Conservation (phyloP, 92 coral and sea anemone genomes). For the Siderastrea radians region DNA sequence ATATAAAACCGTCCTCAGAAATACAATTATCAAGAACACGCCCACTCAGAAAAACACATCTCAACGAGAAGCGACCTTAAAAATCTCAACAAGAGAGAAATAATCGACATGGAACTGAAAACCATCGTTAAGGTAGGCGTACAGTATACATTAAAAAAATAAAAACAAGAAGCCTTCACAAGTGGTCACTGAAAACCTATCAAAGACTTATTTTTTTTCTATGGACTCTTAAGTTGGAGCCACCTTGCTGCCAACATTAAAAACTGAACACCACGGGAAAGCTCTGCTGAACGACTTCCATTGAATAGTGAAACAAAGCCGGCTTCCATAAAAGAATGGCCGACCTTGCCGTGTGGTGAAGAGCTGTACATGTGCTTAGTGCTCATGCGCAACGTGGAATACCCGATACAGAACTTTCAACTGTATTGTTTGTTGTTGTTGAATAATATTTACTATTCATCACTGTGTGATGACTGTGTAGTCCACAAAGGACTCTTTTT, state of each 20-base stretch:
- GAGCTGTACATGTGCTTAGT: neutral
- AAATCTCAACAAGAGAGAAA: neutral
- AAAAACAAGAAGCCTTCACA: neutral
- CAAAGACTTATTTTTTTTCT: too few relatives aligned
- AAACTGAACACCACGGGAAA: too few relatives aligned
- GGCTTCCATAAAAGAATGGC: neutral
- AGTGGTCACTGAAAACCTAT: too few relatives aligned
- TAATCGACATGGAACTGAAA: neutral
- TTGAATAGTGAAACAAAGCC: too few relatives aligned
- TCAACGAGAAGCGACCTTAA: too few relatives aligned
- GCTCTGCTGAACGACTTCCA: too few relatives aligned
- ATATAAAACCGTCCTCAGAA: neutral
- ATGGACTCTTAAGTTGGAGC: too few relatives aligned
- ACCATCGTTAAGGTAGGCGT: neutral
- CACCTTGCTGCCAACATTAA: too few relatives aligned
- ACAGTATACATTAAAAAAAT: neutral
- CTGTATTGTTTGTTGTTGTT: neutral
- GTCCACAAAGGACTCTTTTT: neutral
- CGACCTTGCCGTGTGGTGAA: neutral
- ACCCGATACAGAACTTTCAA: neutral
- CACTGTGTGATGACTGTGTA: slow-evolving; percentile 11
- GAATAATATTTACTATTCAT: neutral
- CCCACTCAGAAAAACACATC: too few relatives aligned
- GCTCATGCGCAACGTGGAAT: neutral
- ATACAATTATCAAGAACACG: neutral